A percentile compares a stretch with the other conserved stretches of the same genome.
phyloP scores from a whole-genome alignment of 2,888 invertebrate species.

The Melanostoma scalare region DNA sequence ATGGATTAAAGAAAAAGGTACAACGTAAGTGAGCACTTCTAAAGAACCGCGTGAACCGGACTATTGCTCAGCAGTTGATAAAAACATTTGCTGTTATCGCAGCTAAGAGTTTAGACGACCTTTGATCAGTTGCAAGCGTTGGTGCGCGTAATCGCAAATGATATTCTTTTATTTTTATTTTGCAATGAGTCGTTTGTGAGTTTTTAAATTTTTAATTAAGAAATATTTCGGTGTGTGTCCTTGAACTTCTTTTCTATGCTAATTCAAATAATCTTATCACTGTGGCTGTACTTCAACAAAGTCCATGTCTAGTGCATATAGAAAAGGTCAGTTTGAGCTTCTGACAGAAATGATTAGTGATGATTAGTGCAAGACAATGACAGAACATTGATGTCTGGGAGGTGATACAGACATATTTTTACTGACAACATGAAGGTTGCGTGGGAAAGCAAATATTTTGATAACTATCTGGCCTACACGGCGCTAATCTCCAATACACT shows the following conservation, averaged over 20 bases:
- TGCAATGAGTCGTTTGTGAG: background rate
- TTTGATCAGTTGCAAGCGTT: conserved; percentile 56
- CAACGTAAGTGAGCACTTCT: conserved; percentile 7
- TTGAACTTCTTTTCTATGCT: conserved; percentile 2
- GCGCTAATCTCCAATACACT: too few species aligned
- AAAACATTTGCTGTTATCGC: conserved; percentile 44
- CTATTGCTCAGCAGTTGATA: conserved; percentile 26
- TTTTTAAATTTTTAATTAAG: conserved; percentile 13
- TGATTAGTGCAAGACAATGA: background rate
- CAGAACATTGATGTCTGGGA: background rate
- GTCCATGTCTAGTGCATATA: conserved; percentile 7
- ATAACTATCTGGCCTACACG: too few species aligned
- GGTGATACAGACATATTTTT: too few species aligned
- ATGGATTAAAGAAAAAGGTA: conserved; percentile 23
- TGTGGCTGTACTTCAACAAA: conserved; percentile 32
- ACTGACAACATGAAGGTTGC: too few species aligned
- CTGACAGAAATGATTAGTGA: background rate
- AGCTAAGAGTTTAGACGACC: conserved; percentile 35
- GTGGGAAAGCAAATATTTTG: too few species aligned
- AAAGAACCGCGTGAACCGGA: conserved; percentile 2
- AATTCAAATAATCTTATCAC: conserved; percentile 30
- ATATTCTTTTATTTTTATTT: conserved; percentile 13
- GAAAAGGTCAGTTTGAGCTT: conserved; percentile 15
- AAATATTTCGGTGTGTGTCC: background rate
- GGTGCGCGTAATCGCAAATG: conserved; percentile 29